Percentiles rank a stretch among this genome's conserved stretches.
These are phyloP conservation scores for Erithacus rubecula DNA, from an alignment of 2,797 vertebrate genomes.

Conservation along the genomic window DNA sequence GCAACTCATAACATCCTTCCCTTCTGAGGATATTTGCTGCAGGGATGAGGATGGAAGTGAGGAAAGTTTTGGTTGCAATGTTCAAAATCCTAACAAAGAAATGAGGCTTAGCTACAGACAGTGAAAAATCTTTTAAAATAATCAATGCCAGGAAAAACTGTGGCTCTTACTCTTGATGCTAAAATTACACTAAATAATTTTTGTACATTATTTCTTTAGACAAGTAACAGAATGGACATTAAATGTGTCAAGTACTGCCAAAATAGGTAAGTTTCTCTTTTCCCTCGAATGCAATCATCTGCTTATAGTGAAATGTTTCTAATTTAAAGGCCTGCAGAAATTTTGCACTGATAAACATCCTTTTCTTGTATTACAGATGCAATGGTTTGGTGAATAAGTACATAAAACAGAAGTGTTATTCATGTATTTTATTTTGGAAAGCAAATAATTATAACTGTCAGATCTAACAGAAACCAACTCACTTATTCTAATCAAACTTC, in stretches of 20 bases:
- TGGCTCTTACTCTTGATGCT: neutral
- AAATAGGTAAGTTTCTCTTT: neutral
- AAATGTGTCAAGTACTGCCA: neutral
- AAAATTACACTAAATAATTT: neutral
- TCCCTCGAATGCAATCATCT: neutral
- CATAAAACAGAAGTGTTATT: neutral
- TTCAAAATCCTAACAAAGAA: neutral
- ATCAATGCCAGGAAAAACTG: neutral
- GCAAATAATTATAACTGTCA: neutral
- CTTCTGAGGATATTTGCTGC: neutral
- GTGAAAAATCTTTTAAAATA: neutral
- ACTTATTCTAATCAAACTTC: neutral
- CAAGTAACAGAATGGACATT: neutral
- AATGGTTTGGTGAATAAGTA: neutral
- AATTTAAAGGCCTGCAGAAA: neutral
- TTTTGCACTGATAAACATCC: neutral
- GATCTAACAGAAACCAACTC: neutral
- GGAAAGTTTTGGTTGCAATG: neutral
- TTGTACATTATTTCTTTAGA: neutral
- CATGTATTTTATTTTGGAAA: neutral
- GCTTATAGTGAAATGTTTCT: neutral
- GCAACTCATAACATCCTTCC: neutral
- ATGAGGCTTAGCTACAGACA: neutral
- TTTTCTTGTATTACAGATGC: neutral
- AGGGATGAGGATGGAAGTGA: neutral